These are phyloP conservation scores for Lasioglossum figueresi DNA, from an alignment of 2,888 invertebrate genomes.

Conservation along the genomic window DNA sequence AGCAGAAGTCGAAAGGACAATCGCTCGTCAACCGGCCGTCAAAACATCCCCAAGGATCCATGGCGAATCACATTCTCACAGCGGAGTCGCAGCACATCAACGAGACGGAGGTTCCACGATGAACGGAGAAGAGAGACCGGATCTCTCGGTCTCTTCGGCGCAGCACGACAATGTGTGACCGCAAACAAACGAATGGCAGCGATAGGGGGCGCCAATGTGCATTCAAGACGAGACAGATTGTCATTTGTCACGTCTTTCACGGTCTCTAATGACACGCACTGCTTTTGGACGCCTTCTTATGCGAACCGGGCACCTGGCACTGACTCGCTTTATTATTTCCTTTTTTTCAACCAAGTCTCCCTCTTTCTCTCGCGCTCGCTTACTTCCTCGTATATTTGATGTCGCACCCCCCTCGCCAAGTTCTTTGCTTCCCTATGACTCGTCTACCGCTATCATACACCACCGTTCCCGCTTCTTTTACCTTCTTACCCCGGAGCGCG, in stretches of 20 bases:
- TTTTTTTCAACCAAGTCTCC: conserved; percentile 49
- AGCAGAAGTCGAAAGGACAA: conserved; percentile 72
- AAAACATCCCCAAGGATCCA: conserved; percentile 83
- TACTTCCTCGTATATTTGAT: background rate
- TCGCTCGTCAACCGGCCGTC: conserved; percentile 83
- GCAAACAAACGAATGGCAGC: conserved; percentile 83
- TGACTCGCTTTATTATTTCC: conserved; percentile 79
- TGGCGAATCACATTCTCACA: conserved; percentile 81
- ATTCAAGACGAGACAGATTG: conserved; percentile 82
- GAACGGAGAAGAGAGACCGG: conserved; percentile 44
- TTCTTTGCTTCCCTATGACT: conserved; percentile 42
- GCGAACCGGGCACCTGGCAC: conserved; percentile 82
- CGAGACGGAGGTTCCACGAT: conserved; percentile 65
- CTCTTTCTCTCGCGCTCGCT: background rate
- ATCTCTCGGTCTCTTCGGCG: background rate
- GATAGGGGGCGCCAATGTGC: conserved; percentile 83
- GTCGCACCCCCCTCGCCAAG: background rate
- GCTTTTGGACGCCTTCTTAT: conserved; percentile 82
- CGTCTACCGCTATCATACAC: conserved; percentile 45
- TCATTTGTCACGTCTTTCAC: conserved; percentile 84
- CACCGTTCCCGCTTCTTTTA: conserved; percentile 44
- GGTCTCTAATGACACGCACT: conserved; percentile 83
- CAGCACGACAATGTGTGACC: conserved; percentile 82
- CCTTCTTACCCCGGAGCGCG: conserved; percentile 50
- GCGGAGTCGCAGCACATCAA: conserved; percentile 47